Base-by-base conservation (phyloP, 2,113 vertebrate genomes). In the Leptocoma aspasia region DNA sequence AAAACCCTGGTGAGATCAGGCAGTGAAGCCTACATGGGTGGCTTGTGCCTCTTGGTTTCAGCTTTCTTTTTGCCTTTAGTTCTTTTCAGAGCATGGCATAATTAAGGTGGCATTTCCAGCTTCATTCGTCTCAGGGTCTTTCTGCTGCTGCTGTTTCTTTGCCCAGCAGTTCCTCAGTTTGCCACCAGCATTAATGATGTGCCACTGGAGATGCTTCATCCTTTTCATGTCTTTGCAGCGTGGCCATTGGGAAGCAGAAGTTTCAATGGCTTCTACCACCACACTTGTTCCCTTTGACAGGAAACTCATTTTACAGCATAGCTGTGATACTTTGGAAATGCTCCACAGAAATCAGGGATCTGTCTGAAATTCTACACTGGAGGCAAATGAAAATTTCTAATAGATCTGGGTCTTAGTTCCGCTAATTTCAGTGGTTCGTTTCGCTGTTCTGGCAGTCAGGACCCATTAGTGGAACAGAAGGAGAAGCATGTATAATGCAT, bases 381-480 rank as follows among this genome's bases (percentile, higher is more conserved):
- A 96, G 72, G 81, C 64, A 94, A 95, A 82, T 71, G 85, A 95
- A 88, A 91, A 77, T 59, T 95, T 96, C 93, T 90, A 95, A 93
- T 70, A 89, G 88, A 90, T 49, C 82, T 92, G 87, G 54, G 94
- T 95, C 81, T 97, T 96, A 94, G 90, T 97, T 97, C 96, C 93
- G 82, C 95, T 95, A 96, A 97, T 96, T 96, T 96, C 83, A 91
- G 8, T 88, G 93, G 93, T 92, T 95, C 54, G 5, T 89, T 94
- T 95, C 14, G 13, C 95, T 89, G 86, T 65, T 97, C 94, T 94
- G 94, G 94, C 95, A 97, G 95, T 94, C 96, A 97, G 91, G 89
- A 89, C 75, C 93, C 96, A 96, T 97, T 97, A 97, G 90, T n/a
- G 82, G 90, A 95, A 97, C 92, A 96, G 94, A 97, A 94, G 95